phyloP scores from a whole-genome alignment of 2,113 vertebrate species.

The Dunckerocampus dactyliophorus region DNA sequence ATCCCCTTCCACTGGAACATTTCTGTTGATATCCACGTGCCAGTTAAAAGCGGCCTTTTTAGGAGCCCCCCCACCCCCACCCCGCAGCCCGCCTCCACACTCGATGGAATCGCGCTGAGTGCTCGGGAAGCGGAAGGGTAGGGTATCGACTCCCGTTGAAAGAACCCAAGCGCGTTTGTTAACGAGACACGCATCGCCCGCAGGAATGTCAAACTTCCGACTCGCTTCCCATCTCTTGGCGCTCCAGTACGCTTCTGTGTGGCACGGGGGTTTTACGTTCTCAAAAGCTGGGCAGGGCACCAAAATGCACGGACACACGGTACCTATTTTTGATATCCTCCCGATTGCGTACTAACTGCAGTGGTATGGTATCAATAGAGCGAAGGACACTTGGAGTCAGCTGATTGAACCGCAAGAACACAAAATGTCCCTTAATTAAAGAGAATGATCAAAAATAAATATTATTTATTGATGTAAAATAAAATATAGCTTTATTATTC shows the following conservation, averaged over 20 bases:
- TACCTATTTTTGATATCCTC: too few relatives aligned
- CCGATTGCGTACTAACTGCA: too few relatives aligned
- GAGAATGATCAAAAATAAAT: too few relatives aligned
- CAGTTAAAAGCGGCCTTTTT: constrained; percentile 71
- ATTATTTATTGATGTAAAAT: too few relatives aligned
- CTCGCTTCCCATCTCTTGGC: constrained; percentile 27
- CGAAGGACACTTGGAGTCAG: too few relatives aligned
- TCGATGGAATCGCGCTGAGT: constrained; percentile 69
- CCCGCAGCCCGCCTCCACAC: constrained; percentile 42
- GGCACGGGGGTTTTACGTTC: too few relatives aligned
- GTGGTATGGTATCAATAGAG: too few relatives aligned
- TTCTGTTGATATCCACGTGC: constrained; percentile 63
- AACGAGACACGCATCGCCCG: constrained; percentile 72
- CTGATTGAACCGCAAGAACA: too few relatives aligned
- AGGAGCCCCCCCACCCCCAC: constrained; percentile 43
- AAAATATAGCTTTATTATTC: too few relatives aligned
- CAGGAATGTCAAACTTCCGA: constrained; percentile 74
- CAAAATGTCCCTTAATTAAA: too few relatives aligned
- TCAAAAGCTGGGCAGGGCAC: too few relatives aligned
- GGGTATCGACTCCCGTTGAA: constrained; percentile 73
- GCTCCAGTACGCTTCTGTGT: not conserved
- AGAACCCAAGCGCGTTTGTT: constrained; percentile 67
- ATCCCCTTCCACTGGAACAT: constrained; percentile 63
- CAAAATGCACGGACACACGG: too few relatives aligned
- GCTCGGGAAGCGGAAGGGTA: constrained; percentile 69